Evolutionary conservation across 2,888 invertebrate genomes (phyloP).

Genomic region (Cosmorhoe ocellata): DNA sequence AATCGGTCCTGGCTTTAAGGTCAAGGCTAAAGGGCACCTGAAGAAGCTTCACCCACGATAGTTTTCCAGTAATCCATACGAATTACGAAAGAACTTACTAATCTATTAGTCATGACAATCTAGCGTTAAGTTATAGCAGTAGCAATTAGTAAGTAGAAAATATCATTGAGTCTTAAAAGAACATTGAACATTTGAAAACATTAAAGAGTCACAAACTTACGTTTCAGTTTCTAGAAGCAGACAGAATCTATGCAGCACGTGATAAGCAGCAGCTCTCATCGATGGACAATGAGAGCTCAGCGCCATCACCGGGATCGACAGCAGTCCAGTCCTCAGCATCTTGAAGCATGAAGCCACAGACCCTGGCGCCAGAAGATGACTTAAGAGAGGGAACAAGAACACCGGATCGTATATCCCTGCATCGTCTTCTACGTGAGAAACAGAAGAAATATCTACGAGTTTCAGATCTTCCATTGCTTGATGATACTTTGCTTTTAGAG

Average conservation of each 20-base stretch:
- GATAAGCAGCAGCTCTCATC: constrained; percentile 88
- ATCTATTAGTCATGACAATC: too few relatives aligned
- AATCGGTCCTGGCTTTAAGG: too few relatives aligned
- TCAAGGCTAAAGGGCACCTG: too few relatives aligned
- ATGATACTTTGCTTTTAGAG: constrained; percentile 48
- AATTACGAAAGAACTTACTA: too few relatives aligned
- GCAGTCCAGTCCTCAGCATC: constrained; percentile 86
- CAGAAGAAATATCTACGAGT: constrained; percentile 44
- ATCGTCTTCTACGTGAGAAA: constrained; percentile 50
- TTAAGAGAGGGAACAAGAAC: constrained; percentile 90
- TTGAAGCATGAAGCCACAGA: constrained; percentile 87
- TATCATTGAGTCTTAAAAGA: too few relatives aligned
- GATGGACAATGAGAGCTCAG: constrained; percentile 85
- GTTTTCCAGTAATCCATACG: too few relatives aligned
- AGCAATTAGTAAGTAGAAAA: too few relatives aligned
- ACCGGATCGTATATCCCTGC: constrained; percentile 89
- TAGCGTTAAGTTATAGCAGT: too few relatives aligned
- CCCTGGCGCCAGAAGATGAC: constrained; percentile 88
- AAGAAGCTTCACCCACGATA: too few relatives aligned
- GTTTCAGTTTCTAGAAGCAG: constrained; percentile 87
- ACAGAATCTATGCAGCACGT: constrained; percentile 88
- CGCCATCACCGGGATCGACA: constrained; percentile 87
- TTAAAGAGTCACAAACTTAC: constrained; percentile 52
- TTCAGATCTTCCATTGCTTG: constrained; percentile 38
- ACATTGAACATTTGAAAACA: too few relatives aligned